These are phyloP conservation scores for Catocala nupta DNA, from an alignment of 2,888 invertebrate genomes.

Conservation along the genomic window DNA sequence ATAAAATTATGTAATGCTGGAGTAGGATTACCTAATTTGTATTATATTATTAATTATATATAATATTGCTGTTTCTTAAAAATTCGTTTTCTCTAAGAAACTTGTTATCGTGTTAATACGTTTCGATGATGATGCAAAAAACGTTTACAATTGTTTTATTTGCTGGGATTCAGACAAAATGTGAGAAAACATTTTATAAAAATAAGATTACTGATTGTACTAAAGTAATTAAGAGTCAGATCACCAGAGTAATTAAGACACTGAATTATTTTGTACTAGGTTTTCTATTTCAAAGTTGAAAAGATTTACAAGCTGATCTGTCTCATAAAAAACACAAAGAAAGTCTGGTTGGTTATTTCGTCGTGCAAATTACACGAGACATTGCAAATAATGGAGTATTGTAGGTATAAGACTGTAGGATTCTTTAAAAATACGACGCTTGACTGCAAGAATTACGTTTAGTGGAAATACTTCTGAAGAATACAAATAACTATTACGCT, in stretches of 20 bases:
- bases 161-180: too few relatives aligned
- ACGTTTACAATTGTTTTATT: too few relatives aligned
- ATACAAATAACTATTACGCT: conserved; percentile 8
- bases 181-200: background rate
- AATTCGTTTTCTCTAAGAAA: too few relatives aligned
- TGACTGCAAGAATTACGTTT: background rate
- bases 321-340: conserved; percentile 30
- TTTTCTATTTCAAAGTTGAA: conserved; percentile 28
- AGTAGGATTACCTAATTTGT: too few relatives aligned
- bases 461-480: conserved; percentile 3
- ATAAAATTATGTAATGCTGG: too few relatives aligned
- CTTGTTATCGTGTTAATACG: too few relatives aligned
- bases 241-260: conserved; percentile 9
- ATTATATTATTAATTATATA: too few relatives aligned
- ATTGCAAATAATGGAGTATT: conserved; percentile 11
- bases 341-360: conserved; percentile 20
- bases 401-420: conserved; percentile 3
- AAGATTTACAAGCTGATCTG: conserved; percentile 25
- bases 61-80: too few relatives aligned
- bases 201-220: background rate
- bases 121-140: too few relatives aligned
- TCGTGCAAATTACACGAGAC: conserved; percentile 31
- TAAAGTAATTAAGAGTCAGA: conserved; percentile 1
- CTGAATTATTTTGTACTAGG: conserved; percentile 18
- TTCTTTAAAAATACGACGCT: background rate